phyloP scores from a whole-genome alignment of 1,140 invertebrate genomes.

The Holotrichia oblita region DNA sequence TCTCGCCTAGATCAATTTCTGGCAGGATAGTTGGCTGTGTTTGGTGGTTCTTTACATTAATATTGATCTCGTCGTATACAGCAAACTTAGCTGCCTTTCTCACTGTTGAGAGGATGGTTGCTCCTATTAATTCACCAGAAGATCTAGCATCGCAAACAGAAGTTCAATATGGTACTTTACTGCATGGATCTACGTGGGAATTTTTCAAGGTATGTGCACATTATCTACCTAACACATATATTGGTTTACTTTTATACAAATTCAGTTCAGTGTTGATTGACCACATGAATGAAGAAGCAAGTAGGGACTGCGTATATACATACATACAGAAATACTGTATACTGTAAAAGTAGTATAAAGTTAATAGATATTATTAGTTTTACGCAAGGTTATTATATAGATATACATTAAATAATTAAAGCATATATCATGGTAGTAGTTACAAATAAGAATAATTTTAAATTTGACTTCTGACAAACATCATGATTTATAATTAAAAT shows the following conservation, averaged over 20 bases:
- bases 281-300: no score
- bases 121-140: constrained; percentile 93
- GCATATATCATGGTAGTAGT: no score
- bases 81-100: constrained; percentile 97
- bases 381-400: no score
- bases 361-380: no score
- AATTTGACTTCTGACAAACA: no score
- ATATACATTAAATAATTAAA: no score
- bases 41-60: constrained; percentile 99
- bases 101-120: constrained; percentile 93
- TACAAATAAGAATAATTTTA: no score
- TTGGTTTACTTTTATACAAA: neutral
- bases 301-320: no score
- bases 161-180: constrained; percentile 92
- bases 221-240: neutral
- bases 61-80: constrained; percentile 98
- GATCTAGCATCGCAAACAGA: constrained; percentile 94
- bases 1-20: constrained; percentile 84
- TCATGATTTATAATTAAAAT: no score
- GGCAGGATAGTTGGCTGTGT: constrained; percentile 87
- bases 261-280: neutral
- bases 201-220: constrained; percentile 85
- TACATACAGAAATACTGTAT: no score
- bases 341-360: no score
- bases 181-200: constrained; percentile 88